Conservation (phyloP, 1,140 invertebrate genomes). For the Phenacoccus solenopsis region DNA sequence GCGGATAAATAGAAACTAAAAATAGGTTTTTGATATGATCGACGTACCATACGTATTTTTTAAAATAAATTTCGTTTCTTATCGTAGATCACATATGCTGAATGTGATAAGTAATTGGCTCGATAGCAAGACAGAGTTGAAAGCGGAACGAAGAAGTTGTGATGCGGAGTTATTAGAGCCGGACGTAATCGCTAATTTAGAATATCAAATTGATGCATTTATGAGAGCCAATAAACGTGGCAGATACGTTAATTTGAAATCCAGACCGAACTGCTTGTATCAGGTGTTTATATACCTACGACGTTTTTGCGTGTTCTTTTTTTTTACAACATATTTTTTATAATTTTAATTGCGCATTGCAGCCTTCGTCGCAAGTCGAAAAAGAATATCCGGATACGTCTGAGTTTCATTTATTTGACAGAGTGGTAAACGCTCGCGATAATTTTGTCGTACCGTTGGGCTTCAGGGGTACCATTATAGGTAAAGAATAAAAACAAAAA, state of each 20-base stretch:
- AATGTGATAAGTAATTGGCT: background rate
- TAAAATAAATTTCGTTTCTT: background rate
- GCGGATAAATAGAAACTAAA: no score
- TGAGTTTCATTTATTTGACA: slow-evolving; percentile 58
- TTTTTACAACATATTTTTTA: background rate
- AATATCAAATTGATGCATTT: background rate
- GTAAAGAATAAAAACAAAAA: slow-evolving; percentile 27
- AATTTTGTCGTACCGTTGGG: slow-evolving; percentile 67
- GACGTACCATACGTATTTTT: no score
- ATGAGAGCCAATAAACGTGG: background rate
- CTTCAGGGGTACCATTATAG: slow-evolving; percentile 66
- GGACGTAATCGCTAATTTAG: background rate
- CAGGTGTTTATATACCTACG: background rate
- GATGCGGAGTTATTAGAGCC: background rate
- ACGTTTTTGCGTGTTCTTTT: background rate
- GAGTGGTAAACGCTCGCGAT: slow-evolving; percentile 62
- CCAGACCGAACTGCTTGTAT: background rate
- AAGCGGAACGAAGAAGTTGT: background rate
- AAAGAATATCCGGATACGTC: slow-evolving; percentile 49
- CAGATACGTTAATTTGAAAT: background rate
- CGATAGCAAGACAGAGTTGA: background rate
- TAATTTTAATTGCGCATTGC: background rate
- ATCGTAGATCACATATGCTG: background rate
- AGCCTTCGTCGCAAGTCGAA: slow-evolving; percentile 27
- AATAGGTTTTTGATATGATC: background rate